phyloP scores from a whole-genome alignment of 2,113 vertebrate genomes.

The Ciconia stormi region DNA sequence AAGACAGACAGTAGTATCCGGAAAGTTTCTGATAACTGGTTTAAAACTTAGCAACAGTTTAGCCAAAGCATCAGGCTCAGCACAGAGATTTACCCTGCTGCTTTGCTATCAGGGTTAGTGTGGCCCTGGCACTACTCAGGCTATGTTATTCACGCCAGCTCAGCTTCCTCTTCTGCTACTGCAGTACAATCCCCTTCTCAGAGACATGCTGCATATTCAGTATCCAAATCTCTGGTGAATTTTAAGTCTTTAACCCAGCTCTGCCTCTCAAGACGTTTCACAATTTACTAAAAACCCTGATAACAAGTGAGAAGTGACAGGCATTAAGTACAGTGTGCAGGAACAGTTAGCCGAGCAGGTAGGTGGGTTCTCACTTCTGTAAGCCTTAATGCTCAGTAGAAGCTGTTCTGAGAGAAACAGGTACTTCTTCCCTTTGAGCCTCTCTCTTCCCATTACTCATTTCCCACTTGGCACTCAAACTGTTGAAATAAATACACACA shows the following conservation, averaged over 20 bases:
- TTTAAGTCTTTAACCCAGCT: background rate
- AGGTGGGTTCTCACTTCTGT: background rate
- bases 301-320: background rate
- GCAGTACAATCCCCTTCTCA: background rate
- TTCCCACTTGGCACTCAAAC: constrained; percentile 10
- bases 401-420: background rate
- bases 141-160: accelerated
- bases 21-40: background rate
- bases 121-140: background rate
- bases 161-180: background rate
- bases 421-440: background rate
- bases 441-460: constrained; percentile 9
- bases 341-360: background rate
- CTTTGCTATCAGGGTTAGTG: background rate
- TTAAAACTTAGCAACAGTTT: background rate
- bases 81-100: background rate
- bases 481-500: constrained; percentile 12
- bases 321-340: background rate
- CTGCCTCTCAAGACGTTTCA: background rate
- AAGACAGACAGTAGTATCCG: background rate
- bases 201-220: background rate
- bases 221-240: background rate
- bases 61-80: background rate
- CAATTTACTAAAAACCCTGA: background rate
- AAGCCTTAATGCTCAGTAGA: background rate